Conservation (phyloP, 2,888 invertebrate genomes). For the Nephrotoma flavescens region DNA sequence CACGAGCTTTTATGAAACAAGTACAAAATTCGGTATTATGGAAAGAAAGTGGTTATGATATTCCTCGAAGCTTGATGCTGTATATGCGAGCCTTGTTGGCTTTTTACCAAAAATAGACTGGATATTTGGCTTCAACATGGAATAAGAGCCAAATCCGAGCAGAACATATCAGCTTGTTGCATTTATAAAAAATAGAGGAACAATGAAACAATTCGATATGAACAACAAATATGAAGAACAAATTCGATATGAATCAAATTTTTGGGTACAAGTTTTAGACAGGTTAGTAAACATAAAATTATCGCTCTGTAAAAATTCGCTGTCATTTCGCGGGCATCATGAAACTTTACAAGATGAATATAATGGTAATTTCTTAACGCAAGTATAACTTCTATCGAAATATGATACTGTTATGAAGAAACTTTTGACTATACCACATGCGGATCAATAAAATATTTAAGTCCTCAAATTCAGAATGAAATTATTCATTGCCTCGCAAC, state of each 20-base stretch:
- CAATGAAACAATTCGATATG: too few species aligned
- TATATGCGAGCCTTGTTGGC: too few species aligned
- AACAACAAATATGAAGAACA: too few species aligned
- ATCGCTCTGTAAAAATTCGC: background rate
- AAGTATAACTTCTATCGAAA: background rate
- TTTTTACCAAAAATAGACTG: too few species aligned
- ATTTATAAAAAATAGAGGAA: too few species aligned
- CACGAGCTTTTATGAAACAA: background rate
- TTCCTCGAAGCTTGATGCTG: background rate
- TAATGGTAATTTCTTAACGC: background rate
- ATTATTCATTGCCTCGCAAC: too few species aligned
- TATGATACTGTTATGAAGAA: background rate
- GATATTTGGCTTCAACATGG: too few species aligned
- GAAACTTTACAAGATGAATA: background rate
- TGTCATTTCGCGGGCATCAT: background rate
- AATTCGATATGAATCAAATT: slow-evolving; percentile 1
- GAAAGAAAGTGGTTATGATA: background rate
- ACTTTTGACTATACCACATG: background rate
- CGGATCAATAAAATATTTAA: background rate
- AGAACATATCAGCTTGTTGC: too few species aligned
- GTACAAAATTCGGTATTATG: background rate
- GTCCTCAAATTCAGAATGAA: background rate
- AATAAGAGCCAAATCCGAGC: too few species aligned
- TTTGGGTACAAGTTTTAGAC: slow-evolving; percentile 6
- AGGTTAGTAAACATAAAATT: slow-evolving; percentile 4